Conservation (phyloP, 2,797 vertebrate species). For the Carcharodon carcharias region DNA sequence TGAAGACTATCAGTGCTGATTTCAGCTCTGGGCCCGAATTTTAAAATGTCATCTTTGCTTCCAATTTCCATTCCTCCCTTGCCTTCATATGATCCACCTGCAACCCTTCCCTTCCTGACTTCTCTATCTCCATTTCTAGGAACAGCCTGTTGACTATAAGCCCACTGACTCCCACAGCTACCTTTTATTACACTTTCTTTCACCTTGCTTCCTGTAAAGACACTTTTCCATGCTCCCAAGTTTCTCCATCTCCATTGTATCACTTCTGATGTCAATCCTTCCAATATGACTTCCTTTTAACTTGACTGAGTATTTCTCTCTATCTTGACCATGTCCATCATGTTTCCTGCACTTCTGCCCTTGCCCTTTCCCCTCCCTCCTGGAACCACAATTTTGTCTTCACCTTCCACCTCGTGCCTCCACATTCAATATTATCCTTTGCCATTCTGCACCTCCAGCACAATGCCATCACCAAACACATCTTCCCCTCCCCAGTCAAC, state of each 20-base stretch:
- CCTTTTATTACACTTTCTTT: background rate
- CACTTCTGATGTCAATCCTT: background rate
- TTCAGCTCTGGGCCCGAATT: too few species aligned
- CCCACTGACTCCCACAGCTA: background rate
- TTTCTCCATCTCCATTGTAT: background rate
- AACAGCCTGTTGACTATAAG: too few species aligned
- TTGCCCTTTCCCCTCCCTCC: background rate
- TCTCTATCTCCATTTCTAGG: background rate
- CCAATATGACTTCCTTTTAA: background rate
- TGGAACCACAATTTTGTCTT: background rate
- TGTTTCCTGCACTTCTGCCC: background rate
- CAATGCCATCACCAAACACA: background rate
- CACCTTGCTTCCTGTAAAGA: background rate
- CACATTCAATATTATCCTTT: background rate
- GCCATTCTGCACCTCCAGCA: background rate
- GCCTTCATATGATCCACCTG: background rate
- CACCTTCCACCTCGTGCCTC: background rate
- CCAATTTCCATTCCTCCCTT: background rate
- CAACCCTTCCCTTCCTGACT: background rate
- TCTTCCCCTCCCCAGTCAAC: background rate
- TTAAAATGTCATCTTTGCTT: background rate
- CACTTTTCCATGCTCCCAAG: background rate
- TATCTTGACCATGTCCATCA: too few species aligned
- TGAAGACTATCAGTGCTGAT: too few species aligned
- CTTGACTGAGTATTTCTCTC: background rate